phyloP scores from a whole-genome alignment of 2,113 vertebrate genomes.

The Pangasianodon hypophthalmus region DNA sequence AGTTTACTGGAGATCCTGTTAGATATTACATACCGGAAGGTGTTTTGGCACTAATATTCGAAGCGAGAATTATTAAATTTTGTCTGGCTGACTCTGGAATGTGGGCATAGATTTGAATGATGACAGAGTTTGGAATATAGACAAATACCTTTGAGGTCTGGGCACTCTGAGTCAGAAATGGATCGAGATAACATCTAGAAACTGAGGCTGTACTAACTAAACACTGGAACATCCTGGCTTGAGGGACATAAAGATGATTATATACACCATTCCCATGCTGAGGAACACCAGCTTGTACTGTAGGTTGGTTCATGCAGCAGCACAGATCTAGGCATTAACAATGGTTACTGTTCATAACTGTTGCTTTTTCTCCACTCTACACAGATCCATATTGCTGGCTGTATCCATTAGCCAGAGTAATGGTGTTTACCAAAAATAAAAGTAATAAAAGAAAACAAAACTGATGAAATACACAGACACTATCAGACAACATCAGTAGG shows the following conservation, averaged over 20 bases:
- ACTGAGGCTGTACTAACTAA: background rate
- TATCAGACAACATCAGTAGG: background rate
- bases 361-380: background rate
- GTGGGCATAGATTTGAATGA: background rate
- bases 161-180: background rate
- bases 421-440: background rate
- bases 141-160: background rate
- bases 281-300: background rate
- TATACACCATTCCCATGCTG: background rate
- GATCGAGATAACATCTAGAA: background rate
- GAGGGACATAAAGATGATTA: background rate
- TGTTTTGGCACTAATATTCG: background rate
- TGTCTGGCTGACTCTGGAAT: background rate
- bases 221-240: background rate
- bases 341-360: background rate
- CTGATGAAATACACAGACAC: background rate
- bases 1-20: background rate
- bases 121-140: background rate
- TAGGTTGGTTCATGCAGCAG: background rate
- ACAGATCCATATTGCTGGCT: background rate
- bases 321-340: background rate
- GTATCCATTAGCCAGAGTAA: background rate
- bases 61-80: background rate
- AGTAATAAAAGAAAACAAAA: background rate
- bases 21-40: background rate